phyloP scores from a whole-genome alignment of 2,113 vertebrate species.

The Canis aureus region DNA sequence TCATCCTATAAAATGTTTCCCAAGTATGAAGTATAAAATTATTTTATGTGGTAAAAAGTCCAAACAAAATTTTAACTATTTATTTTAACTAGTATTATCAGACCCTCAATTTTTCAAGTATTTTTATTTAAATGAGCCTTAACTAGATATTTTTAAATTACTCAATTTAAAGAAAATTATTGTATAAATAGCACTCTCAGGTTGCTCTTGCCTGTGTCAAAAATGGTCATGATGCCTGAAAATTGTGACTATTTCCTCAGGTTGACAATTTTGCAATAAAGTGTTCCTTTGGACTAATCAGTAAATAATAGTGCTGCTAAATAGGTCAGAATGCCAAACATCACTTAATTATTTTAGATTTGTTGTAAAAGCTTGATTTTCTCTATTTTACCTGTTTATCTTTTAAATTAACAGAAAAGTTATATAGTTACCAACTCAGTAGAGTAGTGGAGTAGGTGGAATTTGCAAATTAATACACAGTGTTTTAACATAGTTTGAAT shows the following conservation, averaged over 20 bases:
- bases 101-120: neutral
- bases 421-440: neutral
- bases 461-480: constrained; percentile 28
- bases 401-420: neutral
- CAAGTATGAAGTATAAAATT: neutral
- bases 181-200: neutral
- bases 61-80: neutral
- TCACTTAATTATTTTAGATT: neutral
- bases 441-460: neutral
- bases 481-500: neutral
- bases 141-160: neutral
- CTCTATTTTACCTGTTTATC: neutral
- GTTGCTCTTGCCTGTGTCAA: neutral
- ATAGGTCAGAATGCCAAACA: neutral
- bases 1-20: neutral
- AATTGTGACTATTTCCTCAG: neutral
- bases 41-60: neutral
- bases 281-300: neutral
- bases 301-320: neutral
- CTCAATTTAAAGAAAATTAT: neutral
- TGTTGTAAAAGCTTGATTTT: neutral
- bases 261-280: neutral
- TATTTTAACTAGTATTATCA: constrained; percentile 40
- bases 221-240: neutral
- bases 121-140: neutral